A percentile compares a stretch with the other conserved stretches of the same genome.
Conservation (phyloP, 2,113 vertebrate genomes). For the Pluvialis apricaria region DNA sequence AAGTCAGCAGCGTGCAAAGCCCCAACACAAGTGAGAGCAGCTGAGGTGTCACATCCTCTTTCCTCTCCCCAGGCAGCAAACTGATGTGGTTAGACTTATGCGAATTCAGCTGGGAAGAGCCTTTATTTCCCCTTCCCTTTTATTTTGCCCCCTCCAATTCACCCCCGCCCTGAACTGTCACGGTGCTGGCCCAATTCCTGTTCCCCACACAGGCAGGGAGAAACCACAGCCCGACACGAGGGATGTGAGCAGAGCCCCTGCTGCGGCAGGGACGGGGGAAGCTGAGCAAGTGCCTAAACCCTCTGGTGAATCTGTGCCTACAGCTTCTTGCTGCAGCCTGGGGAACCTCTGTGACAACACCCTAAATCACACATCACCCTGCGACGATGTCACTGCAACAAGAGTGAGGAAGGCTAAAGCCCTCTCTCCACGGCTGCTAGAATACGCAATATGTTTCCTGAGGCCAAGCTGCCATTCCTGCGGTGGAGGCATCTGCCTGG, state of each 20-base stretch:
- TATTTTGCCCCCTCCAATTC: not conserved
- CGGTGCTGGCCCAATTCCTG: not conserved
- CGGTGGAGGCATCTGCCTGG: not conserved
- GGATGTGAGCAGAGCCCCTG: not conserved
- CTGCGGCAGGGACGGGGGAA: rapidly evolving
- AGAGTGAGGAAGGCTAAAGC: not conserved
- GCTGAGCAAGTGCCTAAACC: not conserved
- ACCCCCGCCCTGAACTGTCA: not conserved
- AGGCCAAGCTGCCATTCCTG: not conserved
- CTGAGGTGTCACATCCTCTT: not conserved
- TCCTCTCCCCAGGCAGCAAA: not conserved
- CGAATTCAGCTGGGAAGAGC: not conserved
- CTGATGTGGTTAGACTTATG: not conserved
- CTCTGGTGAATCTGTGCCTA: not conserved
- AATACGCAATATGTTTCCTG: not conserved
- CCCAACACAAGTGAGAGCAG: not conserved
- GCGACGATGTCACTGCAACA: not conserved
- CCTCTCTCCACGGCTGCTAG: not conserved
- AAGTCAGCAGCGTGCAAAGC: not conserved
- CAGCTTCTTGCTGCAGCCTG: not conserved
- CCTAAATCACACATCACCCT: not conserved
- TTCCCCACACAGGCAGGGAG: not conserved
- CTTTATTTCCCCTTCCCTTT: not conserved
- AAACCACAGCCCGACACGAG: not conserved
- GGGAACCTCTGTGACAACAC: not conserved